Base-by-base conservation (phyloP, 2,888 invertebrate species). In the Dione juno region DNA sequence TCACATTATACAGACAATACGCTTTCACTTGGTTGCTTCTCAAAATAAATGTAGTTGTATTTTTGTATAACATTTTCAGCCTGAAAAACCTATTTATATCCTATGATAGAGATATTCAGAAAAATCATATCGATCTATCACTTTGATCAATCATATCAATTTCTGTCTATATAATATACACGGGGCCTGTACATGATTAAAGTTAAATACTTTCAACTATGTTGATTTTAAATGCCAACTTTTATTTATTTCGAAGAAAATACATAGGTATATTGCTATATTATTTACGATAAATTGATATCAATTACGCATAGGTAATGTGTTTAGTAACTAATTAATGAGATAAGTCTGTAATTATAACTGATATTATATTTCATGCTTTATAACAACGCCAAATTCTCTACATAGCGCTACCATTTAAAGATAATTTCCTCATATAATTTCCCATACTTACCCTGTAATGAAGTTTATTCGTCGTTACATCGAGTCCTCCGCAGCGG, bases 381-480 rank as follows among this genome's bases (percentile, higher is more conserved):
- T 16, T 37, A 37, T 37, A 37, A 37, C 37, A 57, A 57, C 14
- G 9, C 7, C 11, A 57, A 57, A 16, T 16, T 74, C 79, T 82
- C 84, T 75, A 79, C 77, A 78, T 87, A 82, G 82, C 84, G 81
- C 83, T 83, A 85, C 84, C 84, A 84, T 88, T 88, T 84, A 84
- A 85, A 89, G 88, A 92, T 92, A 93, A 93, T 93, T 89, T 88
- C 88, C 89, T 85, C 89, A 88, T 91, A 92, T 92, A 92, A 93
- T 92, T 91, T 89, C 86, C 89, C 86, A 90, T 90, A 88, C 89
- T 90, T 90, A 91, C 92, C 89, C 89, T 85, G 88, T 92, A 90
- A 92, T 93, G 89, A 91, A 92, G 92, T 92, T 92, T 92, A 93
- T 92, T 90, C 90, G 87, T 91, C 61, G 68, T 88, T 89, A 90